Evolutionary conservation across 64 coral and sea anemone species (phyloP).

Genomic region (Orbicella faveolata): DNA sequence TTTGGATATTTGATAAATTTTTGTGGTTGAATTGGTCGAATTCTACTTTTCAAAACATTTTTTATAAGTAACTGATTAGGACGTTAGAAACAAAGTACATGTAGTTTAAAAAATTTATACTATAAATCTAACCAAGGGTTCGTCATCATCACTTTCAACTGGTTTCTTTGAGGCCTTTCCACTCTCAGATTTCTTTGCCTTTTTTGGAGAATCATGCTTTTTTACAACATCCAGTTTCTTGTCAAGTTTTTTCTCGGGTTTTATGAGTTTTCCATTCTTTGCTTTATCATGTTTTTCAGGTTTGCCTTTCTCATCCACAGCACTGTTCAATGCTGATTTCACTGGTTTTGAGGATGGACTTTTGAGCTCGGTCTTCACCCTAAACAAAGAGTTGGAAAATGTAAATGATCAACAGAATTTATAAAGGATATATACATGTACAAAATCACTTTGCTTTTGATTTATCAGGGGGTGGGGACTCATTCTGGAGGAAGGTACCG

Average conservation of each 20-base stretch:
- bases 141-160: constrained; percentile 41
- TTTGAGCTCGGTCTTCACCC: background rate
- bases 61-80: too few relatives aligned
- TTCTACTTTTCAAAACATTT: too few relatives aligned
- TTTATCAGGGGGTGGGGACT: too few relatives aligned
- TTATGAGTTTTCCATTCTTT: constrained; percentile 15
- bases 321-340: constrained; percentile 16
- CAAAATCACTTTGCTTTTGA: too few relatives aligned
- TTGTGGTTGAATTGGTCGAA: too few relatives aligned
- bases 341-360: background rate
- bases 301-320: background rate
- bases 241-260: background rate
- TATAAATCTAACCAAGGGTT: constrained; percentile 39
- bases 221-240: constrained; percentile 7
- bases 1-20: too few relatives aligned
- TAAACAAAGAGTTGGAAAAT: background rate
- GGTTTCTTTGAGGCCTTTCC: constrained; percentile 34
- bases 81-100: too few relatives aligned
- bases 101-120: too few relatives aligned
- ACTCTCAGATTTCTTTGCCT: constrained; percentile 28
- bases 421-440: too few relatives aligned
- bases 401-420: background rate
- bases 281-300: constrained; percentile 8
- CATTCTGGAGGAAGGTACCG: too few relatives aligned
- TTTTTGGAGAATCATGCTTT: constrained; percentile 31